Percentiles rank a stretch among this genome's conserved stretches.
Evolutionary conservation across 1,140 invertebrate species (phyloP).

Genomic region (Aphelenchoides besseyi): DNA sequence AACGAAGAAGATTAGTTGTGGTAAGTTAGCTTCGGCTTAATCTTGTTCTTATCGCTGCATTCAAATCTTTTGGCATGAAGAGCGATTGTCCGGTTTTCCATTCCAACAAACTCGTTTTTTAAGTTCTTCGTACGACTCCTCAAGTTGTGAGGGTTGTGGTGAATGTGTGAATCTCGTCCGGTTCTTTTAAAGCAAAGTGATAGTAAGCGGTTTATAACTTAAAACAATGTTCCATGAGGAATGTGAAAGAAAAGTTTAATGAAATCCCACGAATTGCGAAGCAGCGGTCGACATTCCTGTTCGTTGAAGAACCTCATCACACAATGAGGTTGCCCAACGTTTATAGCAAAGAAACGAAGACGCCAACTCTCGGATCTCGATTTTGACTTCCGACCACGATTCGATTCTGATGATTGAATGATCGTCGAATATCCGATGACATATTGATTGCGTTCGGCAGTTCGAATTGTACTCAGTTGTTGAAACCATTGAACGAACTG

Average conservation of each 20-base stretch:
- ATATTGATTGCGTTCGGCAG: not conserved
- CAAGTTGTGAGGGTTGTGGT: too few species aligned
- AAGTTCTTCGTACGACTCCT: too few species aligned
- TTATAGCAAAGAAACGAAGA: not conserved
- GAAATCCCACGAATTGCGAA: not conserved
- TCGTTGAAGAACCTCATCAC: not conserved
- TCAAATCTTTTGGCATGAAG: too few species aligned
- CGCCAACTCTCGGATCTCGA: not conserved
- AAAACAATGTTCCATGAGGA: not conserved
- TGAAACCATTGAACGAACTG: not conserved
- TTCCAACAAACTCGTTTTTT: too few species aligned
- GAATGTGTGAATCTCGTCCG: too few species aligned
- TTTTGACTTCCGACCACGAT: too few species aligned
- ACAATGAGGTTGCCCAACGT: not conserved
- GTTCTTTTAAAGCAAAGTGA: too few species aligned
- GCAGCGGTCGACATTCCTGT: not conserved
- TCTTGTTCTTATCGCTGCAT: too few species aligned
- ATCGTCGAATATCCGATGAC: not conserved
- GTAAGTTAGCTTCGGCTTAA: too few species aligned
- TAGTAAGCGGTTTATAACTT: too few species aligned
- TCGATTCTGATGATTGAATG: not conserved
- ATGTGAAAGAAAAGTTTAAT: not conserved
- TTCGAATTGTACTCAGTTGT: not conserved
- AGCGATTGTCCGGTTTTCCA: too few species aligned
- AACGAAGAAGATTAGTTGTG: too few species aligned